Percentiles rank a stretch among this genome's conserved stretches.
Conservation (phyloP, 2,113 vertebrate genomes). For the Castor canadensis region DNA sequence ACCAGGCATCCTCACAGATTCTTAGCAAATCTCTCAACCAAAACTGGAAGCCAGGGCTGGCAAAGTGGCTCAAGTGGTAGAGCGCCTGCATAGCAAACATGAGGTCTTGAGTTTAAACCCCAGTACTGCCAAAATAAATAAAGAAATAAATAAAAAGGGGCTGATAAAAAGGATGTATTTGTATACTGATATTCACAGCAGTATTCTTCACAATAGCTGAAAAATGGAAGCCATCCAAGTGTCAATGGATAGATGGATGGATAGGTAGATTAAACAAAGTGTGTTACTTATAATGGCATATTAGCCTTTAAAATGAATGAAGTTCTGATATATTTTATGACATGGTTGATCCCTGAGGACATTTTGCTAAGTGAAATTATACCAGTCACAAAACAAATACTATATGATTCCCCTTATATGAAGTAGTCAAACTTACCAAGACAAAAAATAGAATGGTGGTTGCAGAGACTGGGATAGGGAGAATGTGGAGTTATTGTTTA, state of each 20-base stretch:
- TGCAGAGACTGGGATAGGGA: neutral
- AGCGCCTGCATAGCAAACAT: too few relatives aligned
- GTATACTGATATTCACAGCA: neutral
- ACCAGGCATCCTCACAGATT: neutral
- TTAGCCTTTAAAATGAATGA: neutral
- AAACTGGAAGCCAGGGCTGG: neutral
- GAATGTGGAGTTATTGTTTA: neutral
- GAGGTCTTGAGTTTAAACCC: too few relatives aligned
- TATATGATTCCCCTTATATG: neutral
- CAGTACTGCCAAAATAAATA: too few relatives aligned
- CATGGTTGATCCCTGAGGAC: neutral
- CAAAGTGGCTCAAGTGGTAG: too few relatives aligned
- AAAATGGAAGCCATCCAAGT: neutral
- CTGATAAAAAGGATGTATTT: neutral
- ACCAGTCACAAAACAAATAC: neutral
- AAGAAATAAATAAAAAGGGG: too few relatives aligned
- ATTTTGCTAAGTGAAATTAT: neutral
- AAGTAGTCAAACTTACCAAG: neutral
- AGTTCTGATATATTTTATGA: neutral
- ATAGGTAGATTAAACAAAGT: too few relatives aligned
- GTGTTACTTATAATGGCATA: neutral
- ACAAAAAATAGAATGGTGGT: neutral
- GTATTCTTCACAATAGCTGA: neutral
- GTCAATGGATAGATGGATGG: neutral
- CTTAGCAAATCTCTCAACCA: neutral